A percentile compares a stretch with the other conserved stretches of the same genome.
Conservation (phyloP, 2,888 invertebrate species). For the Melanostoma scalare region DNA sequence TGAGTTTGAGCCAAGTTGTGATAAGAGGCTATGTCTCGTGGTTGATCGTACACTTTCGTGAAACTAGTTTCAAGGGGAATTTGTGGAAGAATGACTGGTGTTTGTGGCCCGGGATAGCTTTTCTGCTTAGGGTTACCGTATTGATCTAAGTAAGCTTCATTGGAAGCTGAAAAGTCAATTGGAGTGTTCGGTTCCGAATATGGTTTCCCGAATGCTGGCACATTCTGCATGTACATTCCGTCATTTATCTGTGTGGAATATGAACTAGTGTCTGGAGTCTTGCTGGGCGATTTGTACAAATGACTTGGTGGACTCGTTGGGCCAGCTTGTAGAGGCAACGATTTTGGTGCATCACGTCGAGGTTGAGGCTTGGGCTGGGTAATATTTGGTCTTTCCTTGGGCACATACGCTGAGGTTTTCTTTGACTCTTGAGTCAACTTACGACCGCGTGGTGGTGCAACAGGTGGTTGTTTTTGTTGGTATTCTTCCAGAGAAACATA, state of each 20-base stretch:
- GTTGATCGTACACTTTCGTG: constrained; percentile 64
- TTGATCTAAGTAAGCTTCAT: constrained; percentile 29
- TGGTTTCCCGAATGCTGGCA: constrained; percentile 13
- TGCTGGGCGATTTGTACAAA: constrained; percentile 41
- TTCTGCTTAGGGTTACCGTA: constrained; percentile 14
- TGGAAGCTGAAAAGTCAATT: constrained; percentile 29
- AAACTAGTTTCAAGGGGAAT: constrained; percentile 64
- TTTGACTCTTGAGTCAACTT: constrained; percentile 33
- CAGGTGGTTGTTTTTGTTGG: constrained; percentile 53
- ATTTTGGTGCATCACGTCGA: constrained; percentile 42
- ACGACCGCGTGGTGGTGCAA: constrained; percentile 72
- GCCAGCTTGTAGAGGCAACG: constrained; percentile 37
- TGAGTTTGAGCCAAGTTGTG: constrained; percentile 1
- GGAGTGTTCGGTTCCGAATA: constrained; percentile 49
- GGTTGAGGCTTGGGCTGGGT: constrained; percentile 1
- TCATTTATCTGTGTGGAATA: constrained; percentile 29
- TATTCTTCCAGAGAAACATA: constrained; percentile 54
- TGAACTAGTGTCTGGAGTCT: constrained; percentile 23
- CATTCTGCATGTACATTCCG: constrained; percentile 42
- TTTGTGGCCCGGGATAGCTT: constrained; percentile 25
- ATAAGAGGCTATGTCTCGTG: constrained; percentile 39
- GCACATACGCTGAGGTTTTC: constrained; percentile 2
- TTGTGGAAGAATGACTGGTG: constrained; percentile 54
- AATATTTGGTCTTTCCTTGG: constrained; percentile 53
- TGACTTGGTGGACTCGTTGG: constrained; percentile 42